Base-by-base conservation (phyloP, 2,113 vertebrate species). In the Meles meles region DNA sequence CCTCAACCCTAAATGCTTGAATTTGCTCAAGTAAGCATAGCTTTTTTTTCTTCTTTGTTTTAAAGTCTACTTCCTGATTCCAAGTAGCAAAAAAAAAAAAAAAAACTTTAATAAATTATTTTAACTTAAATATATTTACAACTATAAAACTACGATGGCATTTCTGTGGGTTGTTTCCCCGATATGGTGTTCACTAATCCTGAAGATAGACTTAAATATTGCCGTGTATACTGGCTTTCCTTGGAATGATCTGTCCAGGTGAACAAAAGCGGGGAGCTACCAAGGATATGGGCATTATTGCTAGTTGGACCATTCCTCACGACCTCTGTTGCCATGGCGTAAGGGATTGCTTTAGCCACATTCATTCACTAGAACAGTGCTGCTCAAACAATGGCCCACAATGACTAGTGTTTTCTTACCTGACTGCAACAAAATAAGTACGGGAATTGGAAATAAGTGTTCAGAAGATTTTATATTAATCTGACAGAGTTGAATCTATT, bases 1-100 rank as follows among this genome's bases (percentile, higher is more conserved):
- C 42, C 29, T 96, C 15, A 47, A 67, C 29, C 42, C 29, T 96
- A 83, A 96, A 72, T 93, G 59, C 72, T 97, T 94, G 37, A 77
- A 93, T 90, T 96, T 72, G 2, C 4, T 79, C 20, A 94, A 94
- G 77, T 81, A 90, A 94, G 13, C 93, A 59, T 59, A 95, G 13
- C 5, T 86, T 81, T 95, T 79, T 79, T 59, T 77, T 49, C 29
- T 79, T 76, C 57, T 29, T 7, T 85, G n/a, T 89, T 49, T 59
- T 42, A 85, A 85, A 92, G 17, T 65, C 86, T 6, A 76, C 5
- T 7, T 94, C 55, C 59, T 89, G 49, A 94, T 96, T 92, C 23
- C 10, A 93, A 71, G 23, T 80, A 69, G 80, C 76, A 34, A 72
- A 1, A 52, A 15, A 52, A 52, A 17, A 17, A 5, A 5, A 1